Base-by-base conservation (phyloP, 1,140 invertebrate species). In the Phymorhynchus buccinoides region DNA sequence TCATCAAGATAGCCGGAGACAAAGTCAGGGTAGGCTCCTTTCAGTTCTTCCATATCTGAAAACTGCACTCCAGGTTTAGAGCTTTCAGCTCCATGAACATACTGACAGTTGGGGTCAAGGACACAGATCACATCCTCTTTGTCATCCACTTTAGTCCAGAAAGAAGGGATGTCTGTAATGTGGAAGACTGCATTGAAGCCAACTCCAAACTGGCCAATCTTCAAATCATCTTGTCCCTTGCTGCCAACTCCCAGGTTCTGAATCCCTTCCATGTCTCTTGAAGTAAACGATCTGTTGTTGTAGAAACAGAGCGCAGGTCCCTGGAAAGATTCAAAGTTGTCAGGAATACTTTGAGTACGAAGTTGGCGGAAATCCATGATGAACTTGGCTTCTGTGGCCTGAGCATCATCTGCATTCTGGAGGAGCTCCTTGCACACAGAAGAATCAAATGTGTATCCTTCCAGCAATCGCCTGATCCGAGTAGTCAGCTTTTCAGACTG, bases 371-470 rank as follows among this genome's bases (percentile, higher is more conserved):
- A 89, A 83, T 93, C 92, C 78, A 88, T 87, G 22, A 93, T 88
- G 80, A 93, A 92, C 42, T 89, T 86, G 7, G 92, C 84, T 85
- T 91, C 91, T 32, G n/a, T 92, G 22, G 92, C 92, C 30, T 87
- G 86, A 27, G 92, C 92, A 89, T 93, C n/a, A 87, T 93, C 92
- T 44, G 92, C 91, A 89, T 97, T 92, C 80, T 92, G 92, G 0
- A 92, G 44, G 22, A 92, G 84, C 85, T 92, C 92, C 85, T 92
- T n/a, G n/a, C n/a, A 78, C 16, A 92, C 48, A 16, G 87, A 89
- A 27, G 80, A 79, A 73, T 90, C 91, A 75, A 88, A 90, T 0
- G 92, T n/a, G 85, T 93, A 92, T n/a, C 88, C 87, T 12, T 80
- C n/a, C 32, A 93, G 78, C 37, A 93, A 89, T 35, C 89, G 75